Base-by-base conservation (phyloP, 30 jellyfish, hydroid and myxozoan genomes). In the Hydractinia symbiolongicarpus region DNA sequence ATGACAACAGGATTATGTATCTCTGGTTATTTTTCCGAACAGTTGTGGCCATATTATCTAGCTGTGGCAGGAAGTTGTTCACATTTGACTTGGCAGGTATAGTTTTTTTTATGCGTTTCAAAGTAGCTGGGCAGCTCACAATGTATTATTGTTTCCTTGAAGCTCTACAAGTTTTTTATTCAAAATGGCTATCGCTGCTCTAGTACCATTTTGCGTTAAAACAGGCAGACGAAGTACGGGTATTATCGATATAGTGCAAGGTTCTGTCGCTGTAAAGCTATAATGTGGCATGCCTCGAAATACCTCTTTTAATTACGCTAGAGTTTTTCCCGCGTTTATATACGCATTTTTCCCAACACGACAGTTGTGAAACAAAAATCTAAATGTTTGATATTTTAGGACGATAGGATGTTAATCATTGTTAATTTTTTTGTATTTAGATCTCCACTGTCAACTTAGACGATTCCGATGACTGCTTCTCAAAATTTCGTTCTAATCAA, bases 51-150 rank as follows among this genome's bases (percentile, higher is more conserved):
- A 49, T 91, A 78, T 66, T 91, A 77, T 71, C 79, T 73, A 14
- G 82, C 88, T 14, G 76, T 91, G 40, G 76, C 85, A 9, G 92
- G 95, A 5, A 87, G 73, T 73, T 62, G 90, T 17, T 80, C 81
- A 16, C 98, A 91, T 72, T 81, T 91, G 14, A 73, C 85, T 5
- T 91, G 98, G 98, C 98, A 91, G 98, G 96, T 91, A 70, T 30
- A 0, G 44, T 30, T 30, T 30, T 30, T 30, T 30, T 30, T 30
- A 30, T 30, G 44, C 16, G 2, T 10, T 13, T 16, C 1, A 73
- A 58, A 17, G 15, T 11, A 58, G 44, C 44, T 58, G 69, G 69
- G 69, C 19, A 58, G 4, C 30, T 17, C 13, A 14, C 16, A n/a
- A 17, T 6, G 60, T 3, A 55, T 60, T 60, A 7, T 78, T n/a